Base-by-base conservation (phyloP, 2,888 invertebrate genomes). In the Catocala sponsa region DNA sequence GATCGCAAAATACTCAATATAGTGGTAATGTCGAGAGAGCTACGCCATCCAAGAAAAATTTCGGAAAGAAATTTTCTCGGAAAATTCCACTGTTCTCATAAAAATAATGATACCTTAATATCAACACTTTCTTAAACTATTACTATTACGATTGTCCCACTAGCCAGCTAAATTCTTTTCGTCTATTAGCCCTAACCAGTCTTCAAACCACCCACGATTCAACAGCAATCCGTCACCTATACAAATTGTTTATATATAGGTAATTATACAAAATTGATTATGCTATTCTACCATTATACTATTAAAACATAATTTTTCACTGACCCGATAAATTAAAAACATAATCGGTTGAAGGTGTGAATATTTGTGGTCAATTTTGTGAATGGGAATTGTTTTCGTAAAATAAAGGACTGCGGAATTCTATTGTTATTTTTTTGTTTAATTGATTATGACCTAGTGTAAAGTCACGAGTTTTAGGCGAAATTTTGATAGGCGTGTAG, bases 261-360 rank as follows among this genome's bases (percentile, higher is more conserved):
- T 61, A 64, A 66, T 65, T 70, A 70, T 66, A 57, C 43, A 63
- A 68, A 76, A 74, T 66, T 65, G 60, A 65, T 47, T 56, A 62
- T 33, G 70, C 53, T 49, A 59, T 68, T 70, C 55, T 12, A 35
- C 59, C 51, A 77, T 77, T 77, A 77, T 61, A 63, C 38, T 11
- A 77, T 77, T 77, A 71, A 63, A 75, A 65, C 6, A 65, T 53
- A 68, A 63, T 70, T 56, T 55, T 68, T 49, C 64, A 58, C 57
- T 74, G 73, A 67, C 67, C 68, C 49, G 64, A 65, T 72, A 72
- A 68, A 65, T 72, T 76, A 62, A 64, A 66, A 66, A 48, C 64
- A 74, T 77, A 77, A 77, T 75, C 65, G 68, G 9, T 10, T 12
- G 12, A 59, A 77, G 63, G 78, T 76, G 70, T 76, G 74, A 76